Evolutionary conservation across 1,140 invertebrate species (phyloP), one percentile per base, ranked within the genome.

Genomic region (Pseudomyrmex pallidus): DNA sequence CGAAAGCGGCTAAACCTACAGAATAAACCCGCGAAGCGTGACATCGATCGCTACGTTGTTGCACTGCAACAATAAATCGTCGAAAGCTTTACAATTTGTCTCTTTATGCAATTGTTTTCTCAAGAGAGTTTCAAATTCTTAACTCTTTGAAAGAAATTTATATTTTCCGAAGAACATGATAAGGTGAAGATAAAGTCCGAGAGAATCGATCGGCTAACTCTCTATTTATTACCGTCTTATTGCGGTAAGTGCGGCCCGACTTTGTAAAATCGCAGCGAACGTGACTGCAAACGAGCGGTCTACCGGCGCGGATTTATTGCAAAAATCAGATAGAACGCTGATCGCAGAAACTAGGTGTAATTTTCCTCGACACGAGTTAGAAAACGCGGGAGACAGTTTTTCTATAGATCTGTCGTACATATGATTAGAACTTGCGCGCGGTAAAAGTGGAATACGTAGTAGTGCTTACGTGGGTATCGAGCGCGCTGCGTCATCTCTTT

Each of bases 381-480:
- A 25, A 56, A n/a, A 7, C 59, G 76, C 52, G 25, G 56, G 84
- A 35, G 46, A 52, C 7, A 63, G 56, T 10, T 61, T 10, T 61
- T 46, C 25, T 22, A 59, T 57, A 61, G 25, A 35, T 83, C 25
- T 64, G 22, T 59, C 35, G 35, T 35, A 35, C 48, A 35, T 87
- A 66, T 87, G 56, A 73, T 78, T 85, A 56, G 62, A 57, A 22
- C 61, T 82, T 66, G 25, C 12, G 48, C 20, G 77, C 35, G 35
- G 50, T 77, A 84, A 85, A 85, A 84, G 64, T 85, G 44, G 72
- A 76, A 85, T 84, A 70, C 57, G 5, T 35, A 7, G 5, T 35
- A 7, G 35, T 35, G 5, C 35, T 35, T 35, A 35, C 5, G 70
- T 85, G 52, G 82, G 57, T 84, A 77, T 67, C 56, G 59, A 74